phyloP scores from a whole-genome alignment of 2,113 vertebrate genomes.

The Lanius collurio region DNA sequence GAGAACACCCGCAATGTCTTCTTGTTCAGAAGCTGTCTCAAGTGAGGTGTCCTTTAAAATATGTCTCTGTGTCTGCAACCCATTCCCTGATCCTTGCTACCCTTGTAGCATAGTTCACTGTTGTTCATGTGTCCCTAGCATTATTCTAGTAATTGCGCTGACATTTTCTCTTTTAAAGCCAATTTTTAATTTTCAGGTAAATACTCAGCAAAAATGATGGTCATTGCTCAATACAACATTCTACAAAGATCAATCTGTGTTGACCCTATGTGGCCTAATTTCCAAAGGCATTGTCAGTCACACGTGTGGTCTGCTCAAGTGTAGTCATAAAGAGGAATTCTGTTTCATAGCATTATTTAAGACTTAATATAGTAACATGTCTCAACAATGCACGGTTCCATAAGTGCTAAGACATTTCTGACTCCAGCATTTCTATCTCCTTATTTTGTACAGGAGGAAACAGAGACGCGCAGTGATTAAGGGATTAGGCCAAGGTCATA shows the following conservation, averaged over 20 bases:
- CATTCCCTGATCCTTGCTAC: neutral
- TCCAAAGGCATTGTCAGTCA: neutral
- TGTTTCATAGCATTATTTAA: neutral
- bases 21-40: neutral
- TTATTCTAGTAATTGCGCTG: neutral
- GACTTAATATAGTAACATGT: neutral
- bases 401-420: neutral
- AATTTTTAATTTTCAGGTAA: slow-evolving; percentile 5
- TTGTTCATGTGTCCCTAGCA: neutral
- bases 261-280: neutral
- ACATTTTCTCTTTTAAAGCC: neutral
- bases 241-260: neutral
- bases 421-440: neutral
- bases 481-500: slow-evolving; percentile 24
- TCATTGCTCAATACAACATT: neutral
- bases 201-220: neutral
- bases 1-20: neutral
- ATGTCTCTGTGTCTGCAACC: neutral
- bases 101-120: neutral
- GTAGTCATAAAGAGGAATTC: neutral
- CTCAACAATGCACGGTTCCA: neutral
- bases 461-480: neutral
- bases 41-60: neutral
- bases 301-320: neutral
- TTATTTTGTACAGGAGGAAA: neutral